phyloP scores from a whole-genome alignment of 2,888 invertebrate genomes.

The Leuctra nigra region DNA sequence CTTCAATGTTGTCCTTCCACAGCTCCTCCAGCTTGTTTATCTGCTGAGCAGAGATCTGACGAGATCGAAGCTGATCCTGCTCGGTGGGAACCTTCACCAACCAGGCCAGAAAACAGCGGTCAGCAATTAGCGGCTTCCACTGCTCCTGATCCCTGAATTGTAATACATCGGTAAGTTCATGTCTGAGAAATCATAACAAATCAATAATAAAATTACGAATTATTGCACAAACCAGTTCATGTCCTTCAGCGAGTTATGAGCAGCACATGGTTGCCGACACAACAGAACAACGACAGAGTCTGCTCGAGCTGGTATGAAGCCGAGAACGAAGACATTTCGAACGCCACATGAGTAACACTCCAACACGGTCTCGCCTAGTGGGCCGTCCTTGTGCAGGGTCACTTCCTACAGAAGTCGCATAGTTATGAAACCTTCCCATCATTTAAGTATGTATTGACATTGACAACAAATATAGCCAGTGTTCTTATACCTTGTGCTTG shows the following conservation, averaged over 20 bases:
- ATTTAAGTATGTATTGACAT: not conserved
- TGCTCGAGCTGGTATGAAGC: slow-evolving; percentile 98
- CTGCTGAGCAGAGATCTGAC: slow-evolving; percentile 95
- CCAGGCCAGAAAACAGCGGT: slow-evolving; percentile 95
- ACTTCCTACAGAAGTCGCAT: slow-evolving; percentile 58
- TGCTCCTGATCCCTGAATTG: slow-evolving; percentile 85
- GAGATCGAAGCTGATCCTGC: slow-evolving; percentile 89
- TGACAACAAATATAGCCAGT: not conserved
- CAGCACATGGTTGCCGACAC: slow-evolving; percentile 97
- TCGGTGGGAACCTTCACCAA: slow-evolving; percentile 96
- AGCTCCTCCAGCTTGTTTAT: slow-evolving; percentile 97
- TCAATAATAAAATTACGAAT: not conserved
- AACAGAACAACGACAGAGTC: slow-evolving; percentile 96
- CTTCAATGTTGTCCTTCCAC: slow-evolving; percentile 98
- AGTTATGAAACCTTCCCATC: too few species aligned
- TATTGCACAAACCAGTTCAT: slow-evolving; percentile 78
- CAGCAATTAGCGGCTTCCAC: slow-evolving; percentile 97
- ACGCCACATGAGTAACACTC: slow-evolving; percentile 99
- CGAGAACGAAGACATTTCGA: slow-evolving; percentile 95
- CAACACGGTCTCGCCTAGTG: slow-evolving; percentile 92
- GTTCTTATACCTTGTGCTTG: slow-evolving; percentile 72
- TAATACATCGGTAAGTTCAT: not conserved
- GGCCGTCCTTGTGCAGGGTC: slow-evolving; percentile 93
- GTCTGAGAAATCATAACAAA: not conserved
- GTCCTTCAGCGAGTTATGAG: slow-evolving; percentile 93